phyloP scores from a whole-genome alignment of 2,888 invertebrate species.

The Taphrorychus bicolor region DNA sequence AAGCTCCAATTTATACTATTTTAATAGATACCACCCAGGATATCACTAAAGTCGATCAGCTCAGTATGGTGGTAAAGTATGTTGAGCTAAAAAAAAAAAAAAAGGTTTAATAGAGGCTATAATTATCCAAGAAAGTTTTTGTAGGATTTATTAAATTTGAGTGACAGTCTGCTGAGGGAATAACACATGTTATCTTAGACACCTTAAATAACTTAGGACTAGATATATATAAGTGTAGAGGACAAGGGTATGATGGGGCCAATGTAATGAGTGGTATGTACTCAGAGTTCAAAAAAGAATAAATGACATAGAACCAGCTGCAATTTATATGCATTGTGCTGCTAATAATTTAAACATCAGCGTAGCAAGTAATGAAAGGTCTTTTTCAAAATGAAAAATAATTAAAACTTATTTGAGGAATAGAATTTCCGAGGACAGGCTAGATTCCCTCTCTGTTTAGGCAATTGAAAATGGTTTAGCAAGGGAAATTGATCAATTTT shows the following conservation, averaged over 20 bases:
- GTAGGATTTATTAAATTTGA: background rate
- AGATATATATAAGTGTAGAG: background rate
- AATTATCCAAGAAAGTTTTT: background rate
- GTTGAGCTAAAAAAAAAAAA: background rate
- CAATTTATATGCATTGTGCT: background rate
- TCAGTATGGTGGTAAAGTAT: background rate
- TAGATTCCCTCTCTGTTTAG: no score
- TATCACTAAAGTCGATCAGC: background rate
- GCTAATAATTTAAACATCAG: background rate
- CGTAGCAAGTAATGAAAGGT: no score
- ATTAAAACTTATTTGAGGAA: no score
- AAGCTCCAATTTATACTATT: no score
- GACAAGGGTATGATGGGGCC: conserved; percentile 1
- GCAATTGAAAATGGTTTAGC: no score
- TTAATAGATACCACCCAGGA: background rate
- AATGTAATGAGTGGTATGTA: background rate
- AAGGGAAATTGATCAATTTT: no score
- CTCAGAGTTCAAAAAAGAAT: no score
- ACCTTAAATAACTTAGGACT: background rate
- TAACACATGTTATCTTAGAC: background rate
- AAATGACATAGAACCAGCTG: background rate
- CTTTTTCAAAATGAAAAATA: no score
- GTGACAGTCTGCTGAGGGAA: background rate
- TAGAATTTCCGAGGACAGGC: no score
- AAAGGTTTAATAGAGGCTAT: no score